Base-by-base conservation (phyloP, 2,113 vertebrate species). In the Phaethon lepturus region DNA sequence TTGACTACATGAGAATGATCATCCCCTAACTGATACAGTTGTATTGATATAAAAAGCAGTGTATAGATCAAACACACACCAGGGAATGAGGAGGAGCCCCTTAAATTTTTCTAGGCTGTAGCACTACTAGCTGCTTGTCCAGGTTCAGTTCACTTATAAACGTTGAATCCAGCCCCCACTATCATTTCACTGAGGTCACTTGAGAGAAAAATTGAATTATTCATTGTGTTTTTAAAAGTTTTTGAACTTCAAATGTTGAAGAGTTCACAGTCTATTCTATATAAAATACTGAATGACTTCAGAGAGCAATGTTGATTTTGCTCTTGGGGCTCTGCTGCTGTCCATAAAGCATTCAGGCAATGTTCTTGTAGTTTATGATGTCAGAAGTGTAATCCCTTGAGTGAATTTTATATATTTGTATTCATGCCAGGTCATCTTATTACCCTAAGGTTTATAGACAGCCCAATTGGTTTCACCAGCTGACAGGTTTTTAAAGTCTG, bases 171-270 rank as follows among this genome's bases (percentile, higher is more conserved):
- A 82, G 44, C 11, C 49, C 40, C 29, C 45, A 89, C 28, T 86
- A 90, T 79, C 35, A 73, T 69, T 94, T 67, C 62, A 69, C 71
- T 83, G 78, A 76, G 71, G 67, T 90, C 82, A 86, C 82, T 93
- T 86, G 78, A 72, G 62, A 79, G 44, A 83, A 93, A 91, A 93
- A 40, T 62, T 95, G 60, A 94, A 94, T 93, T 94, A 96, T 94
- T 96, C 87, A 94, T 96, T 58, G 29, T 87, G 82, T 55, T 96
- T 91, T 95, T 47, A 47, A 90, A 87, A 60, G 53, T 83, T 97
- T 96, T 94, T 80, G 31, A 84, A 81, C 67, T 94, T 90, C 56
- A 90, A 28, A 33, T 88, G 45, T 79, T 84, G 59, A 79, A 64
- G 71, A 93, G 33, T 95, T 94, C 73, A 56, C 31, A 77, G 56